Percentiles rank a stretch among this genome's conserved stretches.
phyloP scores from a whole-genome alignment of 2,888 invertebrate species.

The Platycheirus albimanus region DNA sequence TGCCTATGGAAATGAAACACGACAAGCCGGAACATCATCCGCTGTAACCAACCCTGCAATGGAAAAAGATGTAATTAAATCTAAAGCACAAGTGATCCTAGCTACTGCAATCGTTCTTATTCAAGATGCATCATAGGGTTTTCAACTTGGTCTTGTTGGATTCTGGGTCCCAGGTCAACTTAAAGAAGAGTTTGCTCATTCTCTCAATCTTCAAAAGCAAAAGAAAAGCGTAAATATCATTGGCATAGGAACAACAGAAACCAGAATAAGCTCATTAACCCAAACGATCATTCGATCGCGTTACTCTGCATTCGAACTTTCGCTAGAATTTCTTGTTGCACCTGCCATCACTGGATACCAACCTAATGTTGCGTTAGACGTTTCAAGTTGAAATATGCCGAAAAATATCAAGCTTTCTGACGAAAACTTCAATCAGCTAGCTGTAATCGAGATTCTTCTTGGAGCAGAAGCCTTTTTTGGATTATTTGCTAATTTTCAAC shows the following conservation, averaged over 20 bases:
- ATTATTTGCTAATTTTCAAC: slow-evolving; percentile 5
- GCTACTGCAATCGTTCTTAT: slow-evolving; percentile 32
- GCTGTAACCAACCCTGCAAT: slow-evolving; percentile 20
- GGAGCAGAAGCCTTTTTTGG: slow-evolving; percentile 12
- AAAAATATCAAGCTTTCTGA: slow-evolving; percentile 31
- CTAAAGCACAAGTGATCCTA: slow-evolving; percentile 21
- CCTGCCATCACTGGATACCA: slow-evolving; percentile 31
- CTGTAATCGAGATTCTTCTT: neutral
- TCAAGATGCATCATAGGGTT: slow-evolving; percentile 13
- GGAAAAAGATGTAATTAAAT: neutral
- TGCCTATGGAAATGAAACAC: neutral
- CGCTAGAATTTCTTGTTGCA: slow-evolving; percentile 13
- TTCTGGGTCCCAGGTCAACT: slow-evolving; percentile 43
- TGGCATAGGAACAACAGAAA: slow-evolving; percentile 14
- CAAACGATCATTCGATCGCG: slow-evolving; percentile 27
- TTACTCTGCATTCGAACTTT: slow-evolving; percentile 12
- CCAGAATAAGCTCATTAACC: slow-evolving; percentile 9
- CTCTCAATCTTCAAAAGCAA: slow-evolving; percentile 11
- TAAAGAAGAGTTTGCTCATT: slow-evolving; percentile 24
- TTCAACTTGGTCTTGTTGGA: slow-evolving; percentile 21
- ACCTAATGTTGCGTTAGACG: slow-evolving; percentile 1
- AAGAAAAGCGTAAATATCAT: slow-evolving; percentile 23
- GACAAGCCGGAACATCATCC: neutral
- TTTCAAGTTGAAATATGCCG: slow-evolving; percentile 16
- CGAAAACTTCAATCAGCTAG: neutral